phyloP scores from a whole-genome alignment of 2,113 vertebrate genomes.

The Mormoops blainvillei region DNA sequence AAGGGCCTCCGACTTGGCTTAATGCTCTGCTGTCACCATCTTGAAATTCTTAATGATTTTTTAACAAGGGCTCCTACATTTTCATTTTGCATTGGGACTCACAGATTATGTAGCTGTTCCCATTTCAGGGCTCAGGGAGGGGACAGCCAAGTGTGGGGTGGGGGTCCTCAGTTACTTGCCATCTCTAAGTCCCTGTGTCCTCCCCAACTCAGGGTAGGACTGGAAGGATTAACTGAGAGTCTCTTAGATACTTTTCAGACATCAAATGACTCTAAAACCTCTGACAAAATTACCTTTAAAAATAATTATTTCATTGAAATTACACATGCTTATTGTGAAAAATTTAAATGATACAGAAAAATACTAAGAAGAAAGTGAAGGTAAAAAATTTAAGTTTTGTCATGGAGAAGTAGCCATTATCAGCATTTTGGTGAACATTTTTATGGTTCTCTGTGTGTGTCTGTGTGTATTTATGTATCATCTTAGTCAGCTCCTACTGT shows the following conservation, averaged over 20 bases:
- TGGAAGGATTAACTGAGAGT: neutral
- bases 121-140: neutral
- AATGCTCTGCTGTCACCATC: neutral
- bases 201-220: neutral
- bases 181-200: neutral
- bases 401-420: neutral
- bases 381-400: neutral
- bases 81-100: neutral
- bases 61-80: neutral
- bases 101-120: neutral
- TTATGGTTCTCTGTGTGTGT: neutral
- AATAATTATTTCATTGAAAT: neutral
- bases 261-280: neutral
- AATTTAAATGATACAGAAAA: neutral
- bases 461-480: neutral
- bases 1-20: neutral
- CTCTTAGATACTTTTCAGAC: neutral
- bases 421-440: neutral
- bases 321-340: neutral
- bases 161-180: neutral
- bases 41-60: neutral
- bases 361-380: neutral
- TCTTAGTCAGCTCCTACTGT: neutral
- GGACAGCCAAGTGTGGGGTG: fast-evolving
- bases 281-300: neutral